Percentiles rank a stretch among this genome's conserved stretches.
phyloP scores from a whole-genome alignment of 2,888 invertebrate species.

The Operophtera brumata region DNA sequence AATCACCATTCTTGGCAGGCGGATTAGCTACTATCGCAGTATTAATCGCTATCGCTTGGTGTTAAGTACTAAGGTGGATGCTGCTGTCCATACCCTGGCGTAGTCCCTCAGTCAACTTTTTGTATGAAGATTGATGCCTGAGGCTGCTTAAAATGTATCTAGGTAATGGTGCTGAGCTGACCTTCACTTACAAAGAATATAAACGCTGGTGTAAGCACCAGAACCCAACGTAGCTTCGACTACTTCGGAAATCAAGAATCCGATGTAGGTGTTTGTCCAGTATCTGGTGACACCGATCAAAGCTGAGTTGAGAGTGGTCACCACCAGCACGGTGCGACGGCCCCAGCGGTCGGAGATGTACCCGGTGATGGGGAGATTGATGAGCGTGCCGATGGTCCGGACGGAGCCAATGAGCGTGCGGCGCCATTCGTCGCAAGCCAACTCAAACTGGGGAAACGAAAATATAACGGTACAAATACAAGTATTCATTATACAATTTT shows the following conservation, averaged over 20 bases:
- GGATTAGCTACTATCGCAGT: too few relatives aligned
- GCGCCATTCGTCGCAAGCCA: slow-evolving; percentile 85
- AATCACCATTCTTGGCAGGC: too few relatives aligned
- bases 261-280: slow-evolving; percentile 81
- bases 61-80: too few relatives aligned
- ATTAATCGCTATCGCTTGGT: too few relatives aligned
- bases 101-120: too few relatives aligned
- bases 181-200: slow-evolving; percentile 81
- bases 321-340: slow-evolving; percentile 78
- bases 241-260: slow-evolving; percentile 84
- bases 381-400: slow-evolving; percentile 85
- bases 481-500: too few relatives aligned
- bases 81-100: too few relatives aligned
- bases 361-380: slow-evolving; percentile 85
- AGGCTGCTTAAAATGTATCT: too few relatives aligned
- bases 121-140: too few relatives aligned
- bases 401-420: slow-evolving; percentile 86
- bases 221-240: slow-evolving; percentile 83
- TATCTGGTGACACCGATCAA: slow-evolving; percentile 82
- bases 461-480: neutral
- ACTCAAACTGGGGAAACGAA: slow-evolving; percentile 69
- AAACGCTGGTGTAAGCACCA: slow-evolving; percentile 85
- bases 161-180: too few relatives aligned
- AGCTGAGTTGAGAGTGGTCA: slow-evolving; percentile 80
- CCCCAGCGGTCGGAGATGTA: slow-evolving; percentile 87